A percentile compares a stretch with the other conserved stretches of the same genome.
Evolutionary conservation across 2,888 invertebrate species (phyloP).

Genomic region (Aleiodes leptofemur): DNA sequence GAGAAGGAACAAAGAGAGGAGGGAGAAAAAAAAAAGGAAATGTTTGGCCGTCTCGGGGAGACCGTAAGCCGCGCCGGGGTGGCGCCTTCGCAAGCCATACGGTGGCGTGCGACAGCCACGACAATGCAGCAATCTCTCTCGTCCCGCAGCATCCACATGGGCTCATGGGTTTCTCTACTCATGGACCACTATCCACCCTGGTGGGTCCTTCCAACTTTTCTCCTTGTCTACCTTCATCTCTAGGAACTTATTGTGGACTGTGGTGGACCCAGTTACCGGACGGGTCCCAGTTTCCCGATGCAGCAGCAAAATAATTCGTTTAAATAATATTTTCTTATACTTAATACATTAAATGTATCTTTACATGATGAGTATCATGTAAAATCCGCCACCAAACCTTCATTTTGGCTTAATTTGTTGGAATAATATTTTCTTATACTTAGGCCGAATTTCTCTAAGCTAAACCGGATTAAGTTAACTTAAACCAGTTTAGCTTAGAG

Average conservation of each 20-base stretch:
- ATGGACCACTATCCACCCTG: conserved; percentile 40
- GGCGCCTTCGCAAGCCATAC: conserved; percentile 67
- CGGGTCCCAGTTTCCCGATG: too few relatives aligned
- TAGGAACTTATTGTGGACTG: neutral
- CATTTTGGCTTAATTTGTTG: too few relatives aligned
- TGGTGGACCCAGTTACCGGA: too few relatives aligned
- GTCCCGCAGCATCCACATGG: conserved; percentile 33
- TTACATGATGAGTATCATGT: too few relatives aligned
- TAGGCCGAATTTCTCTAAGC: too few relatives aligned
- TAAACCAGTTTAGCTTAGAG: too few relatives aligned
- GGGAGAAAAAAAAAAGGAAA: neutral
- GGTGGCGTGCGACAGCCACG: conserved; percentile 58
- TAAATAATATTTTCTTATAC: too few relatives aligned
- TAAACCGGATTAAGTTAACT: too few relatives aligned
- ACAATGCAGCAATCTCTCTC: conserved; percentile 58
- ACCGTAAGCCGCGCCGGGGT: conserved; percentile 70
- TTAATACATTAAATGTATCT: too few relatives aligned
- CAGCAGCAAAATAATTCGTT: too few relatives aligned
- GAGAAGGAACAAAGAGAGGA: conserved; percentile 39
- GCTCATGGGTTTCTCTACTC: neutral
- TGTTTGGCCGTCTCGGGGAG: conserved; percentile 41
- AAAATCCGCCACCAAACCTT: too few relatives aligned
- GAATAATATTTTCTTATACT: too few relatives aligned
- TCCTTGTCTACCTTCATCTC: conserved; percentile 22
- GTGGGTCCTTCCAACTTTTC: conserved; percentile 8